Base-by-base conservation (phyloP, 2,113 vertebrate species). In the Ciconia maguari region DNA sequence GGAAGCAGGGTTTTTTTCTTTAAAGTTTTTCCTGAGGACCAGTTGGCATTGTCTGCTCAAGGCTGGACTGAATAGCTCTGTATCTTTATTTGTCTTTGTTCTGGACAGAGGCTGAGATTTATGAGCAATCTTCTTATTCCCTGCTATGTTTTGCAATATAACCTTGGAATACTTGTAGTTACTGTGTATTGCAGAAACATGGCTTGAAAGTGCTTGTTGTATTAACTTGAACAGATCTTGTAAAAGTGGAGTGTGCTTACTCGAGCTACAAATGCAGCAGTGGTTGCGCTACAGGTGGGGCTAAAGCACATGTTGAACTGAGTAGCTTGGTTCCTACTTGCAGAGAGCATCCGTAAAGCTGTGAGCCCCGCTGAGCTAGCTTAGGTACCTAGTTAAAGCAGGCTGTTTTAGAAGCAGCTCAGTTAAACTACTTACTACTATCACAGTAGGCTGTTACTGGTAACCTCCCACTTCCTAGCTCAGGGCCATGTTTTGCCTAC, bases 281-380 rank as follows among this genome's bases (percentile, higher is more conserved):
- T 16, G 18, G 17, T 57, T 74, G 26, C 1, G 10, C 42, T 24
- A 30, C 27, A 49, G 58, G 8, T 10, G 11, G 10, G 60, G n/a
- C 6, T 60, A 64, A 55, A 61, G 11, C 21, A 66, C 22, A 3
- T 0, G 0, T 48, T 51, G 36, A 68, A 65, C 10, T 30, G 55
- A 54, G 12, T 15, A 93, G 21, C 7, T 65, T 55, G 48, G 42
- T 11, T 90, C 30, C 22, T 61, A 16, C 38, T 69, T 34, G 10
- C 60, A 48, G 48, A 29, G 16, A 49, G 11, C 14, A 41, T n/a
- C 65, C 48, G 18, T 49, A 32, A 83, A 48, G 32, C 5, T 55
- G 41, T 0, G 1, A 84, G 42, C 18, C 21, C 6, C 70, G 46
- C 20, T 64, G 65, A 78, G 25, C 10, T 84, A 41, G 4, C 44